Percentiles rank a stretch among this genome's conserved stretches.
phyloP scores from a whole-genome alignment of 2,797 vertebrate genomes.

The Macrochelys suwanniensis region DNA sequence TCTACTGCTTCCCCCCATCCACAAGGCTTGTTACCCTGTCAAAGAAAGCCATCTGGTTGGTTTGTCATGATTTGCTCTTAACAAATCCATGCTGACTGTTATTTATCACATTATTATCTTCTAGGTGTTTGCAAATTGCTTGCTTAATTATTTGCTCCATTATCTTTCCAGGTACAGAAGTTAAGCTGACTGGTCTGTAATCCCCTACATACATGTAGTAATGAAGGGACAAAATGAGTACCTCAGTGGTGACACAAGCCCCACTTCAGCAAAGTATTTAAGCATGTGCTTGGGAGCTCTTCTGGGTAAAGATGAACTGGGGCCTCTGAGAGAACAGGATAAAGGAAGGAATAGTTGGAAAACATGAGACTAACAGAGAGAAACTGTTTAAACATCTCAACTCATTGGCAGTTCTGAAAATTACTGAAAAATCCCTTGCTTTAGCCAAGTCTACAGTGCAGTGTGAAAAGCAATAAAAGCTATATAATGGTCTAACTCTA shows the following conservation, averaged over 20 bases:
- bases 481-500: conserved; percentile 38
- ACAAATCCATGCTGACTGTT: too few relatives aligned
- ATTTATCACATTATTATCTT: too few relatives aligned
- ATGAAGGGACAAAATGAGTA: neutral
- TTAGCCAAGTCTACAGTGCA: conserved; percentile 27
- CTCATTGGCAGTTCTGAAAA: neutral
- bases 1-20: too few relatives aligned
- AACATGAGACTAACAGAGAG: neutral
- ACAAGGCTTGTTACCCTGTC: too few relatives aligned
- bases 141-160: too few relatives aligned
- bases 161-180: too few relatives aligned
- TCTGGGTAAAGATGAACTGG: neutral
- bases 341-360: neutral
- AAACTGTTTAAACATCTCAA: conserved; percentile 21
- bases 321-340: neutral
- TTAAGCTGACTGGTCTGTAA: too few relatives aligned
- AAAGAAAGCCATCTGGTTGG: too few relatives aligned
- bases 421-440: neutral
- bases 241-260: neutral
- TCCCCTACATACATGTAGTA: neutral
- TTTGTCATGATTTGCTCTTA: too few relatives aligned
- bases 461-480: conserved; percentile 33
- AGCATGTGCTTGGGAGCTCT: neutral
- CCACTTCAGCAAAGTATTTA: neutral
- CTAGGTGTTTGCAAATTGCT: too few relatives aligned